A percentile compares a stretch with the other conserved stretches of the same genome.
phyloP scores from a whole-genome alignment of 2,888 invertebrate genomes.

The Apoderus coryli region DNA sequence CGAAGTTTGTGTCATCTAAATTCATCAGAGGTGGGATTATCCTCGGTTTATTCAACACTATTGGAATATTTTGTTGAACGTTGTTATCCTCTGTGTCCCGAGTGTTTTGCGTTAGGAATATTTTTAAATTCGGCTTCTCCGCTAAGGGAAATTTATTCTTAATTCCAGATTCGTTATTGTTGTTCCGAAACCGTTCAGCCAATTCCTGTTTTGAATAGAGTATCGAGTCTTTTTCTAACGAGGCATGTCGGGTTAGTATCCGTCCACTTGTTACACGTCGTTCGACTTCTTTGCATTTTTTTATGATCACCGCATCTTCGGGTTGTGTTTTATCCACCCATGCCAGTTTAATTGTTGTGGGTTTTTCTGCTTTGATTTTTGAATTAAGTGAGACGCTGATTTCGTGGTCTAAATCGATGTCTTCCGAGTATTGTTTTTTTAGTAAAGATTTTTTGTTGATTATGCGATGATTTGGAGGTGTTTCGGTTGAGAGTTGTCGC shows the following conservation, averaged over 20 bases:
- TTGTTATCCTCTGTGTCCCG: conserved; percentile 17
- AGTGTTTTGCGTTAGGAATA: conserved; percentile 41
- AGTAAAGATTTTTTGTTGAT: conserved; percentile 21
- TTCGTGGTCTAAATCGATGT: conserved; percentile 18
- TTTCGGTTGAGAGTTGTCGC: conserved; percentile 29
- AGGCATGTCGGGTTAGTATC: conserved; percentile 22
- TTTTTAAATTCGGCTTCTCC: conserved; percentile 43
- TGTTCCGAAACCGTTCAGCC: conserved; percentile 25
- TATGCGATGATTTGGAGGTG: conserved; percentile 17
- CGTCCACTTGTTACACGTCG: conserved; percentile 20
- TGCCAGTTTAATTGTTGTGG: conserved; percentile 21
- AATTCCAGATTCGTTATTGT: conserved; percentile 12
- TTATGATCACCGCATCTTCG: conserved; percentile 26
- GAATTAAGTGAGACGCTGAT: conserved; percentile 19
- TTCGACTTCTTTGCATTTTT: conserved; percentile 25
- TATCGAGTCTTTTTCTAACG: conserved; percentile 27
- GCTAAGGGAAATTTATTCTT: conserved; percentile 21
- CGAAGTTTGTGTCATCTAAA: too few species aligned
- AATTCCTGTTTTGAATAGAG: conserved; percentile 34
- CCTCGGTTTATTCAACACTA: too few species aligned
- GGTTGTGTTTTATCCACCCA: conserved; percentile 17
- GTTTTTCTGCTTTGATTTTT: conserved; percentile 19
- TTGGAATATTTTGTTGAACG: too few species aligned
- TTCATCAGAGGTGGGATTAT: too few species aligned
- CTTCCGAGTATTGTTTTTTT: conserved; percentile 29